These are phyloP conservation scores for Labroides dimidiatus DNA, from an alignment of 2,797 vertebrate genomes.

Conservation along the genomic window DNA sequence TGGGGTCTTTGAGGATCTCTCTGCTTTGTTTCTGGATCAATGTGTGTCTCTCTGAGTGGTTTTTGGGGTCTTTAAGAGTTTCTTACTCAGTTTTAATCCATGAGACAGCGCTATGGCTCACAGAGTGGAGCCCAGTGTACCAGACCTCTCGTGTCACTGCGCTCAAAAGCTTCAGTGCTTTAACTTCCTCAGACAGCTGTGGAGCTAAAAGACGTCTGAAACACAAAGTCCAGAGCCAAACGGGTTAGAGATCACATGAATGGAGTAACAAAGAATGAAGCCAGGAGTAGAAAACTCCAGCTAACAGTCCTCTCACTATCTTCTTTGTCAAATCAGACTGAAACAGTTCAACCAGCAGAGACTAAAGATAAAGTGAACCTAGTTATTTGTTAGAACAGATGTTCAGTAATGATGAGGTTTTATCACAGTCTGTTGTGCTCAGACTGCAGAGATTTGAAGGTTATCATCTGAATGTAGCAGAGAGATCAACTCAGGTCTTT, in stretches of 20 bases:
- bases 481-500: too few relatives aligned
- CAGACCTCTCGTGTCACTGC: slow-evolving; percentile 14
- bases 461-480: neutral
- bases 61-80: slow-evolving; percentile 21
- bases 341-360: neutral
- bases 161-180: slow-evolving; percentile 32
- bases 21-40: slow-evolving; percentile 47
- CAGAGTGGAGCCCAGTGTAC: slow-evolving; percentile 14
- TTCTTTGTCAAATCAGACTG: neutral
- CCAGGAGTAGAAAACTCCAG: neutral
- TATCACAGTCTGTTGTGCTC: neutral
- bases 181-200: slow-evolving; percentile 31
- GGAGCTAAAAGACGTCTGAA: slow-evolving; percentile 11
- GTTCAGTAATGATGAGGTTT: neutral
- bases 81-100: slow-evolving; percentile 48
- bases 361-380: neutral
- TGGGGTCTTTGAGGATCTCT: slow-evolving; percentile 27
- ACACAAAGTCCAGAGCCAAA: slow-evolving; percentile 12
- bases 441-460: neutral
- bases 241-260: slow-evolving; percentile 28
- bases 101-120: slow-evolving; percentile 29
- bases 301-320: neutral
- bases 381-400: neutral
- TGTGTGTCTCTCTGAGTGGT: slow-evolving; percentile 20
- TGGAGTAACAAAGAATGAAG: slow-evolving; percentile 4